These are phyloP conservation scores for Cricetomys ansorgei DNA, from an alignment of 2,113 vertebrate species.

Conservation along the genomic window DNA sequence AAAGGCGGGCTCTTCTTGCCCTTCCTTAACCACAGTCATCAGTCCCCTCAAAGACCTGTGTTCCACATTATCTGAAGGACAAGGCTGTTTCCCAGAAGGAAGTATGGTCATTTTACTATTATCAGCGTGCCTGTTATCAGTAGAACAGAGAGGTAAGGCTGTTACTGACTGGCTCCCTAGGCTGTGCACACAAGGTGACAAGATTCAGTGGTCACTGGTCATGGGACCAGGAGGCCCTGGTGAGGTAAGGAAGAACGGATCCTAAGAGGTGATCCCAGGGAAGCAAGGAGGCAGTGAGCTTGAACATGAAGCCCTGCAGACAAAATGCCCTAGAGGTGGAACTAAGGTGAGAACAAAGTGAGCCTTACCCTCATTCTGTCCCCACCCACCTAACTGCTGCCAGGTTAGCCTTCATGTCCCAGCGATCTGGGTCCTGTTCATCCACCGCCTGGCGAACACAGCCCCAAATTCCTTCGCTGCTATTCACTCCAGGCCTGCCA, in stretches of 20 bases:
- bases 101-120: background rate
- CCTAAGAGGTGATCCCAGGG: background rate
- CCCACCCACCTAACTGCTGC: background rate
- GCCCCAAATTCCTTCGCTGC: constrained; percentile 6
- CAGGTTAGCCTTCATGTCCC: background rate
- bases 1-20: background rate
- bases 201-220: background rate
- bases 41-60: background rate
- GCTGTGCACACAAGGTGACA: background rate
- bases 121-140: background rate
- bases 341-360: background rate
- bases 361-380: background rate
- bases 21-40: background rate
- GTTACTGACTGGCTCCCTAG: background rate
- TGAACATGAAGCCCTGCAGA: rapidly evolving
- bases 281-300: background rate
- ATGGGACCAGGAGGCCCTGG: background rate
- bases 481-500: background rate
- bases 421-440: background rate
- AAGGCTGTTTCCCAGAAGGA: background rate
- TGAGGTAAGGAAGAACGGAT: background rate
- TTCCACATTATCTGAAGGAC: background rate
- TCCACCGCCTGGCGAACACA: background rate
- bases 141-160: background rate
- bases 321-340: background rate